phyloP scores from a whole-genome alignment of 2,797 vertebrate species.

The Hyperoplus lanceolatus region DNA sequence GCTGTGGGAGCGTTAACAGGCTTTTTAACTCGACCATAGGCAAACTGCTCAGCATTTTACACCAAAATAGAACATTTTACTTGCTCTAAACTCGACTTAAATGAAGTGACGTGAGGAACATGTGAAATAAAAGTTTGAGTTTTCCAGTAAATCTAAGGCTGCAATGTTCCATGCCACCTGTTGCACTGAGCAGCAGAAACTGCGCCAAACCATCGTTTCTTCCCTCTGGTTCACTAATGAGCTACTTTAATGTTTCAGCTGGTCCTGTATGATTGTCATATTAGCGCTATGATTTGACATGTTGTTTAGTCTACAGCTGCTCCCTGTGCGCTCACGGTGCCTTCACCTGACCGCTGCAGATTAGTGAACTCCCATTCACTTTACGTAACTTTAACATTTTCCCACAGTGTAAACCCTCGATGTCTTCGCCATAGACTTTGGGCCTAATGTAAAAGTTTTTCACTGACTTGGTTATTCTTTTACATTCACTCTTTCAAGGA shows the following conservation, averaged over 20 bases:
- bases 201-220: slow-evolving; percentile 34
- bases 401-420: slow-evolving; percentile 55
- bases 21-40: slow-evolving; percentile 17
- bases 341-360: slow-evolving; percentile 34
- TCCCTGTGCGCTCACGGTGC: slow-evolving; percentile 8
- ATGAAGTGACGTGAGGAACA: neutral
- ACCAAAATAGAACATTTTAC: neutral
- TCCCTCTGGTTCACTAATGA: neutral
- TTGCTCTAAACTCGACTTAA: fast-evolving
- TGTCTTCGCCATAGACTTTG: neutral
- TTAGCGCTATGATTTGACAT: neutral
- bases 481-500: neutral
- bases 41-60: neutral
- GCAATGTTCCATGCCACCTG: slow-evolving; percentile 70
- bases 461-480: neutral
- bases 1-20: slow-evolving; percentile 22
- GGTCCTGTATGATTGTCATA: no score
- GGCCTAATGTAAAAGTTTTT: neutral
- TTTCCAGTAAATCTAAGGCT: neutral
- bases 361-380: slow-evolving; percentile 18
- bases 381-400: slow-evolving; percentile 65
- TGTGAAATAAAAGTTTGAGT: neutral
- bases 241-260: neutral
- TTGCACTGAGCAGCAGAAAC: slow-evolving; percentile 61
- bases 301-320: slow-evolving; percentile 18